phyloP scores from a whole-genome alignment of 1,140 invertebrate genomes.

The Formica exsecta region DNA sequence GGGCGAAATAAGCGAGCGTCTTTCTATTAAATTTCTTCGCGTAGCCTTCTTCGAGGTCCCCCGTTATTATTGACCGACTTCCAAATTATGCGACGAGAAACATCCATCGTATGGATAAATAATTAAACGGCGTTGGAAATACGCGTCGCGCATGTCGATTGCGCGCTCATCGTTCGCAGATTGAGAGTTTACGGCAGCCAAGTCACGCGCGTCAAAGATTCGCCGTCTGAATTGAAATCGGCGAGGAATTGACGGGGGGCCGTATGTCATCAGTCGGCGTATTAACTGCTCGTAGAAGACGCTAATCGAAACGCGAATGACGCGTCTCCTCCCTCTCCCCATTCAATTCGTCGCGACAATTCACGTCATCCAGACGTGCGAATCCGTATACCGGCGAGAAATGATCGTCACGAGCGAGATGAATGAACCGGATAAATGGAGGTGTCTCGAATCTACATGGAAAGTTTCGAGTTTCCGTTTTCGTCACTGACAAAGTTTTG shows the following conservation, averaged over 20 bases:
- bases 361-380: constrained; percentile 31
- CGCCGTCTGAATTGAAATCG: constrained; percentile 71
- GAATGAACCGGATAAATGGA: constrained; percentile 36
- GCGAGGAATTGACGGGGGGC: constrained; percentile 40
- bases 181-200: constrained; percentile 42
- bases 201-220: constrained; percentile 71
- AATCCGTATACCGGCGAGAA: constrained; percentile 29
- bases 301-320: constrained; percentile 46
- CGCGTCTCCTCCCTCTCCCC: not conserved
- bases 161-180: not conserved
- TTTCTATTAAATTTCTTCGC: constrained; percentile 35
- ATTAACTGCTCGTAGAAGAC: constrained; percentile 8
- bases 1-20: not conserved
- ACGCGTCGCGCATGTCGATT: constrained; percentile 76
- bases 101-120: constrained; percentile 80
- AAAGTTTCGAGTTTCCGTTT: constrained; percentile 21
- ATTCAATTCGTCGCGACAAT: constrained; percentile 10
- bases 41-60: constrained; percentile 42
- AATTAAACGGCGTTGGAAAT: constrained; percentile 79
- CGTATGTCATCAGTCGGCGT: constrained; percentile 34
- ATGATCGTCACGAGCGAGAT: constrained; percentile 19
- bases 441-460: not conserved
- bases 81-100: constrained; percentile 79
- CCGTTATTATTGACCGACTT: constrained; percentile 67
- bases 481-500: constrained; percentile 25